Percentiles rank a stretch among this genome's conserved stretches.
Conservation (phyloP, 2,113 vertebrate genomes). For the Heterotis niloticus region DNA sequence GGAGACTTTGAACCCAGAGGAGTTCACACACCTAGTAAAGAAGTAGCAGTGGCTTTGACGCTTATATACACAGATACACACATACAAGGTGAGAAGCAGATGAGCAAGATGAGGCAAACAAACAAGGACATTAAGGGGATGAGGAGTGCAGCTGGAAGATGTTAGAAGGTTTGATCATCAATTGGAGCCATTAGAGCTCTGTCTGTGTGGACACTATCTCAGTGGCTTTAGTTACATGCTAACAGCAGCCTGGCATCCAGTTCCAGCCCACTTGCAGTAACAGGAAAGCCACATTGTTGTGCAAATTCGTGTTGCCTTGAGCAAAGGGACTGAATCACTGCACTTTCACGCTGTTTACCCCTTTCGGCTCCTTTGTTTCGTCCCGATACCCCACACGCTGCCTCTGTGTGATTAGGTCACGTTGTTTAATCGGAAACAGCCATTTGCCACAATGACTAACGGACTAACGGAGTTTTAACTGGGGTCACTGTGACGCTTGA, state of each 20-base stretch:
- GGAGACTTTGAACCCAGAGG: background rate
- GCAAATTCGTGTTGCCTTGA: background rate
- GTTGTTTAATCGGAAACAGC: background rate
- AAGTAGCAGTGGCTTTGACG: background rate
- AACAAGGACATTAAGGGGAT: background rate
- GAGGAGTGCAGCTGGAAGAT: background rate
- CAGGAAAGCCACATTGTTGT: background rate
- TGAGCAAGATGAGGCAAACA: slow-evolving; percentile 14
- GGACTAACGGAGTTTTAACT: background rate
- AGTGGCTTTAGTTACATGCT: too few relatives aligned
- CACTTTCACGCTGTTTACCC: background rate
- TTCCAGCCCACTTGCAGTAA: too few relatives aligned
- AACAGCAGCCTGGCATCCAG: too few relatives aligned
- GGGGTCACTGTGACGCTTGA: background rate
- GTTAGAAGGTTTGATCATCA: background rate
- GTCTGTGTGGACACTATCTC: too few relatives aligned
- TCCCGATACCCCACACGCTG: background rate
- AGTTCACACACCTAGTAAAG: slow-evolving; percentile 7
- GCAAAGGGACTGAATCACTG: background rate
- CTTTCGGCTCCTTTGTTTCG: background rate
- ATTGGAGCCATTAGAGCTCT: too few relatives aligned
- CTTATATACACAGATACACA: background rate
- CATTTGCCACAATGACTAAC: too few relatives aligned
- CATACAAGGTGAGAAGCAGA: background rate
- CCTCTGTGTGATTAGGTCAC: background rate